Evolutionary conservation across 2,113 vertebrate species (phyloP).

Genomic region (Salminus brasiliensis): DNA sequence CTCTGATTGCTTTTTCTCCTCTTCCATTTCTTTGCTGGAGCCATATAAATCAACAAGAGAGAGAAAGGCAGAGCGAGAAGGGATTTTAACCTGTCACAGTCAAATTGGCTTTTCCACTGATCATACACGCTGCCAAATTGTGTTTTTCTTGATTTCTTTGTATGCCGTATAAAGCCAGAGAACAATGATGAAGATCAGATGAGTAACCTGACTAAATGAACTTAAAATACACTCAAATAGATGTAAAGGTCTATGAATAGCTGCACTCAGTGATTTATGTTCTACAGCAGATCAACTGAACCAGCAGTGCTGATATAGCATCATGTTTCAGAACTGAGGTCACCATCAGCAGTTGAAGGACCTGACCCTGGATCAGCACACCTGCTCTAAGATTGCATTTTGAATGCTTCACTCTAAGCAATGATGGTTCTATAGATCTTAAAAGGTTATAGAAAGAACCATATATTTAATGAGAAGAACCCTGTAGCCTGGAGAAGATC

Average conservation of each 20-base stretch:
- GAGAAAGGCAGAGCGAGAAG: not conserved
- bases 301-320: not conserved
- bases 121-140: conserved; percentile 1
- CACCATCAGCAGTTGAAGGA: not conserved
- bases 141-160: conserved; percentile 26
- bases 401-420: too few species aligned
- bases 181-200: not conserved
- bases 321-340: not conserved
- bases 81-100: conserved; percentile 19
- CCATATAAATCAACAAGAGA: not conserved
- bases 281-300: not conserved
- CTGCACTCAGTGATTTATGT: not conserved
- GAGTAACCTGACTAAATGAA: conserved; percentile 8
- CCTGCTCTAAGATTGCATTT: too few species aligned
- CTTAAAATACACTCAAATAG: too few species aligned
- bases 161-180: conserved; percentile 5
- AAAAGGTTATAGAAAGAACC: too few species aligned
- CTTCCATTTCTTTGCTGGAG: not conserved
- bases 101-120: conserved; percentile 34
- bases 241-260: not conserved
- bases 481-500: too few species aligned
- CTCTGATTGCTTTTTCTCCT: not conserved
- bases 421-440: too few species aligned
- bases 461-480: too few species aligned
- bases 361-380: not conserved